Conservation (phyloP, 2,113 vertebrate genomes). For the Bubalus kerabau region DNA sequence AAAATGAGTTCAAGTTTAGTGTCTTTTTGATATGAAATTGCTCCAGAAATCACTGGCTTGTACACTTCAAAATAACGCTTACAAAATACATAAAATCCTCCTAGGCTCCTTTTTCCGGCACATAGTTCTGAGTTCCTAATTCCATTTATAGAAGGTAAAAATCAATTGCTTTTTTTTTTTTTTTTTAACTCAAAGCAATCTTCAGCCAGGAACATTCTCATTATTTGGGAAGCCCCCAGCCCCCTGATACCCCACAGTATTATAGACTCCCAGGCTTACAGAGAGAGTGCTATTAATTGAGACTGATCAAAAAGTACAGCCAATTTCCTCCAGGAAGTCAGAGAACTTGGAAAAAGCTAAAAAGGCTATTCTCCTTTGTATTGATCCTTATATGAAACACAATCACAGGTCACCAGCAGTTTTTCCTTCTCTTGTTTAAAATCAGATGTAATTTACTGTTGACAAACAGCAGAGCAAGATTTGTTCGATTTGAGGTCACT, state of each 20-base stretch:
- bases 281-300: constrained; percentile 52
- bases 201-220: background rate
- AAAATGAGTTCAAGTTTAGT: background rate
- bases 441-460: constrained; percentile 68
- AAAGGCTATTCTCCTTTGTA: constrained; percentile 59
- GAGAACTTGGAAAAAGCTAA: constrained; percentile 50
- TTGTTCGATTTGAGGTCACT: constrained; percentile 30
- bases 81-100: background rate
- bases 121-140: background rate
- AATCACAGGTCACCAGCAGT: constrained; percentile 42
- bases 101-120: background rate
- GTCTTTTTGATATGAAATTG: background rate
- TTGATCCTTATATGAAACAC: constrained; percentile 52
- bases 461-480: constrained; percentile 53
- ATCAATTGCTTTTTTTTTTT: constrained; percentile 9
- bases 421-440: constrained; percentile 67
- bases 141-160: constrained; percentile 53
- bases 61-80: background rate
- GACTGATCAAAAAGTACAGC: constrained; percentile 58
- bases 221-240: background rate
- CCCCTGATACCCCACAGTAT: background rate
- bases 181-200: constrained; percentile 55
- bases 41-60: background rate
- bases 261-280: constrained; percentile 31
- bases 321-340: constrained; percentile 50